phyloP scores from a whole-genome alignment of 2,888 invertebrate species.

The Lucinisca nassula region DNA sequence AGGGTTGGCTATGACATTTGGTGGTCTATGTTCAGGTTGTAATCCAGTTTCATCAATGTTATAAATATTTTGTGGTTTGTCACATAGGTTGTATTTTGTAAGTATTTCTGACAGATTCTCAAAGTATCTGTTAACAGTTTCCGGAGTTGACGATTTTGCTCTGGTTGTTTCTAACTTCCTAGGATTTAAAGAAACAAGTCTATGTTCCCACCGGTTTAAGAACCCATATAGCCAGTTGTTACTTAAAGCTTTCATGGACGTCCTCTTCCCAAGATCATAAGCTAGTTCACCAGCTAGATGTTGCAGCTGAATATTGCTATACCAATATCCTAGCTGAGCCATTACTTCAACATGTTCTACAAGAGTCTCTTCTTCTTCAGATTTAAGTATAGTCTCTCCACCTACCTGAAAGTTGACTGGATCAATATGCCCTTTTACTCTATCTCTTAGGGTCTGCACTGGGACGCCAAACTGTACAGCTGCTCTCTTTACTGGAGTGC shows the following conservation, averaged over 20 bases:
- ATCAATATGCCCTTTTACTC: background rate
- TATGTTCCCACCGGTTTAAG: background rate
- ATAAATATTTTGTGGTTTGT: background rate
- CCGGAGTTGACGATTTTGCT: background rate
- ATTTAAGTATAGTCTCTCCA: background rate
- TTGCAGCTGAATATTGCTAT: background rate
- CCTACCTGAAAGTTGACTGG: background rate
- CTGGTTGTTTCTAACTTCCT: background rate
- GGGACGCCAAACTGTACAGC: conserved; percentile 14
- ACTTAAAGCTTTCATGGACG: background rate
- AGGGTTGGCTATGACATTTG: background rate
- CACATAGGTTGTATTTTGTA: background rate
- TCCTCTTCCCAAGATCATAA: background rate
- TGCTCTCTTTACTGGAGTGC: conserved; percentile 11
- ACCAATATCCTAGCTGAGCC: background rate
- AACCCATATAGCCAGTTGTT: background rate
- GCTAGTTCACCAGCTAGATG: background rate
- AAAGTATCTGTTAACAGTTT: background rate
- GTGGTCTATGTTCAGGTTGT: background rate
- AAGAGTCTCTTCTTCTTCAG: background rate
- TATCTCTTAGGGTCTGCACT: conserved; percentile 20
- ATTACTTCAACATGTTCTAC: background rate
- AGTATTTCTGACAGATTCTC: background rate
- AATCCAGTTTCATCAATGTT: conserved; percentile 12
- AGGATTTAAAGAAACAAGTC: too few species aligned